Evolutionary conservation across 1,140 invertebrate species (phyloP), one percentile per base, ranked within the genome.

Genomic region (Ostrea denselamellosa): DNA sequence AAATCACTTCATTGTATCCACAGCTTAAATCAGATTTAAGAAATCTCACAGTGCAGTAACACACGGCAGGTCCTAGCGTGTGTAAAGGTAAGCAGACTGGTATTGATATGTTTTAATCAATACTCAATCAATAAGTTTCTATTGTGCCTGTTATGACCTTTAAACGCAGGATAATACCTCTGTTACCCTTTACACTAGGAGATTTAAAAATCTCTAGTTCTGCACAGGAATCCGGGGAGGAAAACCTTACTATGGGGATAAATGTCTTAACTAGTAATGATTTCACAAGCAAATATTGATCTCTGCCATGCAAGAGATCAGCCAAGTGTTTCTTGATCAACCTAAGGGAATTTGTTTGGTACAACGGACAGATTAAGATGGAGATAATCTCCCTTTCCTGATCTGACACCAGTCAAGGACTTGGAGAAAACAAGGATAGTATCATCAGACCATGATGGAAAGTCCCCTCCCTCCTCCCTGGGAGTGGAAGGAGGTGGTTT

Each of bases 121-220:
- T 77, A 77, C 68, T 77, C 25, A 25, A 77, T 77, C 68, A 77
- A 77, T 77, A 77, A 28, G 68, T 34, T 77, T 77, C 68, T 25
- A 77, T 17, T 25, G 2, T 34, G 68, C 12, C 25, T 34, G 25
- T 28, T 14, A 9, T 77, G 68, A 77, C 68, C 68, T 77, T 77
- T 77, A 77, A 77, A 77, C 28, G 28, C 14, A 19, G 17, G 17
- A 62, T 17, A 62, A 62, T 62, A n/a, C 56, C 56, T 62, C 56
- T 19, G 56, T 62, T 62, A 62, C 56, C 56, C 56, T 62, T 62
- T 62, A 25, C 68, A 34, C 68, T 25, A 28, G 25, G 68, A 77
- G 68, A 77, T 77, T 77, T 77, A 77, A 77, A 77, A 34, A 77
- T 77, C 68, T 25, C 68, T 25, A 28, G 22, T 77, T 62, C 2